Conservation (phyloP, 2,113 vertebrate species). For the Haemorhous mexicanus region DNA sequence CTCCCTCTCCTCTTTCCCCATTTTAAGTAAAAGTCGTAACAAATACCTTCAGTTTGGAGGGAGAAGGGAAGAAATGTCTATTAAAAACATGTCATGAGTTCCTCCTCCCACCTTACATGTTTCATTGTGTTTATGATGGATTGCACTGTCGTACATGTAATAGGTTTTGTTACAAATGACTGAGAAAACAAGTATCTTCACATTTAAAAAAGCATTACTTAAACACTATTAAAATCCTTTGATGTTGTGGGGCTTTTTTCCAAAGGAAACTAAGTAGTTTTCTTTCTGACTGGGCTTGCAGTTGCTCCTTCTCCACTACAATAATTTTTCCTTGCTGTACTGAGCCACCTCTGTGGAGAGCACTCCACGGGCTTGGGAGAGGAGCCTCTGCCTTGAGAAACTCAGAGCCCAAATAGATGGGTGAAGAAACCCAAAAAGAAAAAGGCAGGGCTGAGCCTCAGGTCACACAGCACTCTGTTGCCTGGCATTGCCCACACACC, state of each 20-base stretch:
- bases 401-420: background rate
- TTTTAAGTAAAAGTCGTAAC: conserved; percentile 35
- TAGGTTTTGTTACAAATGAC: conserved; percentile 64
- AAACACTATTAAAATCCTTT: conserved; percentile 52
- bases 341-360: background rate
- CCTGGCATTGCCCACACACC: fast-evolving
- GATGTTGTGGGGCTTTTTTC: background rate
- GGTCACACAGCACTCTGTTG: background rate
- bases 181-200: conserved; percentile 52
- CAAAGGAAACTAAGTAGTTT: background rate
- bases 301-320: background rate
- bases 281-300: background rate
- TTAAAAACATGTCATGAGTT: conserved; percentile 39
- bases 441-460: background rate
- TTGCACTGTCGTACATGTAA: background rate
- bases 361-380: fast-evolving
- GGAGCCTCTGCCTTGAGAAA: background rate
- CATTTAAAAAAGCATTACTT: conserved; percentile 50
- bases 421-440: background rate
- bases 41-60: conserved; percentile 1
- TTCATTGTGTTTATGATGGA: conserved; percentile 31
- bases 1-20: background rate
- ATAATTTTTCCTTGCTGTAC: background rate
- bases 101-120: conserved; percentile 44
- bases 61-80: conserved; percentile 21